Percentiles rank a stretch among this genome's conserved stretches.
Evolutionary conservation across 2,797 vertebrate species (phyloP).

Genomic region (Sebastes iracundus): DNA sequence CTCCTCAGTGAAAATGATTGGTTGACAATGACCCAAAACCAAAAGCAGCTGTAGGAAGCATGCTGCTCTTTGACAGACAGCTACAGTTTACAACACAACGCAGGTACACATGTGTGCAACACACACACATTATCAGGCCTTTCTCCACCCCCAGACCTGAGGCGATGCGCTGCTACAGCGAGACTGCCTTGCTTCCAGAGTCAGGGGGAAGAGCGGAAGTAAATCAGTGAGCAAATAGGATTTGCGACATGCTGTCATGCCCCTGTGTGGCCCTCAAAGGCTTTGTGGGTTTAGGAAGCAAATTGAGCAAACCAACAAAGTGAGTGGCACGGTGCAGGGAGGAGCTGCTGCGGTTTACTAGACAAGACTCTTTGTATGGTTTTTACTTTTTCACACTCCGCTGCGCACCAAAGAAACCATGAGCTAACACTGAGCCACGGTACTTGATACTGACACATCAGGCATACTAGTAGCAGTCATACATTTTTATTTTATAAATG

Average conservation of each 20-base stretch:
- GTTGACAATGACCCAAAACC: constrained; percentile 43
- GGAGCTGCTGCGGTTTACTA: constrained; percentile 69
- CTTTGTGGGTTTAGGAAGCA: constrained; percentile 72
- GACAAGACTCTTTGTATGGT: constrained; percentile 62
- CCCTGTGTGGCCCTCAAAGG: constrained; percentile 68
- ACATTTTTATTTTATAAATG: background rate
- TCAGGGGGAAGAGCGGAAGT: constrained; percentile 27
- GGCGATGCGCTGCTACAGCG: background rate
- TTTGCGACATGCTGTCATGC: constrained; percentile 60
- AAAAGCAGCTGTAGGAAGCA: constrained; percentile 47
- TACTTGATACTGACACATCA: background rate
- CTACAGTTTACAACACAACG: constrained; percentile 3
- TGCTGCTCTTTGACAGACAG: constrained; percentile 19
- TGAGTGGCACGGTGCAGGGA: constrained; percentile 69
- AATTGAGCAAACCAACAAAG: constrained; percentile 76
- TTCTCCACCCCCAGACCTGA: background rate
- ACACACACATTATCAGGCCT: background rate
- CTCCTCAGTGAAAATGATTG: constrained; percentile 34
- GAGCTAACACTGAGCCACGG: constrained; percentile 7
- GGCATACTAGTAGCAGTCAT: background rate
- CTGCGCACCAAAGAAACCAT: constrained; percentile 19
- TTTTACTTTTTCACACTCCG: constrained; percentile 45
- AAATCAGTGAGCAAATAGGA: constrained; percentile 60
- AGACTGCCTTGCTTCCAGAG: background rate
- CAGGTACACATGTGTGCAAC: constrained; percentile 4